Conservation (phyloP, 2,797 vertebrate species). For the Semaprochilodus insignis region DNA sequence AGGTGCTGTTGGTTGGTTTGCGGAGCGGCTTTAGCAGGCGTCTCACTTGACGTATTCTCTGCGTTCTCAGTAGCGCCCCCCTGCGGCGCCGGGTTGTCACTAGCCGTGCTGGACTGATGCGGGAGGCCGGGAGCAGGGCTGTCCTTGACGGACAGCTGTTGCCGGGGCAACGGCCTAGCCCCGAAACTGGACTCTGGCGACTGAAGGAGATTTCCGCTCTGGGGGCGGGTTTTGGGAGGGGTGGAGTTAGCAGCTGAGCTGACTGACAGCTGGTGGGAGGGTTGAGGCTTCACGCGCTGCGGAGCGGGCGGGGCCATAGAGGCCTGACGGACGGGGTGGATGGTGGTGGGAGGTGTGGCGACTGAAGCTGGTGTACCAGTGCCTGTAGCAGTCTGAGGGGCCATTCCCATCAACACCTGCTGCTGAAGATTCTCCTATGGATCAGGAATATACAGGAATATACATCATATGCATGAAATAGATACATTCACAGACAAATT, state of each 20-base stretch:
- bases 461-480: not conserved
- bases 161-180: constrained; percentile 69
- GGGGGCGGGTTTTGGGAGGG: constrained; percentile 84
- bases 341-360: constrained; percentile 86
- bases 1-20: constrained; percentile 77
- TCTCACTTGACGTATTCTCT: constrained; percentile 71
- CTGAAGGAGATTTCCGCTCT: constrained; percentile 91
- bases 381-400: constrained; percentile 76
- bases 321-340: constrained; percentile 77
- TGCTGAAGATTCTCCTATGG: constrained; percentile 82
- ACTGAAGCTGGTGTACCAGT: constrained; percentile 83
- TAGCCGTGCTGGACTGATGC: constrained; percentile 79
- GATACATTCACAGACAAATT: not conserved
- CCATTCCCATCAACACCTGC: constrained; percentile 85
- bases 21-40: constrained; percentile 64
- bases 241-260: constrained; percentile 82
- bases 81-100: constrained; percentile 72
- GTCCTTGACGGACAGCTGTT: constrained; percentile 77
- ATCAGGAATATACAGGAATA: not conserved
- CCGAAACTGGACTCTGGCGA: constrained; percentile 86
- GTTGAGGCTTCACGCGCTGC: constrained; percentile 83
- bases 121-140: constrained; percentile 83
- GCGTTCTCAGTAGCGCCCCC: constrained; percentile 73
- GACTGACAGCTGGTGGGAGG: constrained; percentile 86
- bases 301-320: constrained; percentile 75